These are phyloP conservation scores for Coecobrya sp. DNA, from an alignment of 2,888 invertebrate species.

Conservation along the genomic window DNA sequence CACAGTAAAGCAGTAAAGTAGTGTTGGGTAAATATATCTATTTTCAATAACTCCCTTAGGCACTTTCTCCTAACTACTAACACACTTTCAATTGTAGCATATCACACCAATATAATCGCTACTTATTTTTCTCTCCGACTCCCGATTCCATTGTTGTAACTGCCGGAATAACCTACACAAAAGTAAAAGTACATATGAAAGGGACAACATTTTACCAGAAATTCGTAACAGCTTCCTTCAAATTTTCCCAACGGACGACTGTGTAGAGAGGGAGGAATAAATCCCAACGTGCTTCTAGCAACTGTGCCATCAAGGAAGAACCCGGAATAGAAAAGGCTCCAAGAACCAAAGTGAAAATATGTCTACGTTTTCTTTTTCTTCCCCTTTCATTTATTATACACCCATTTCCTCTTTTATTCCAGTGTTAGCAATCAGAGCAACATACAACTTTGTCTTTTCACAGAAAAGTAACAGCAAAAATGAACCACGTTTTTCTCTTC, in stretches of 20 bases:
- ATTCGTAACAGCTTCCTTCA: background rate
- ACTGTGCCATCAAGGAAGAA: background rate
- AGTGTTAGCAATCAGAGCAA: background rate
- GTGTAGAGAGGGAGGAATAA: background rate
- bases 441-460: constrained; percentile 8
- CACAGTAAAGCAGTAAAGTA: too few species aligned
- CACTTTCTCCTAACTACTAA: too few species aligned
- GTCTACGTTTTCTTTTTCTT: constrained; percentile 55
- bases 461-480: constrained; percentile 11
- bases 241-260: background rate
- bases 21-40: too few species aligned
- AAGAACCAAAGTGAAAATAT: background rate
- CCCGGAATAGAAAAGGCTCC: background rate
- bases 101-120: too few species aligned
- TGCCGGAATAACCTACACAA: too few species aligned
- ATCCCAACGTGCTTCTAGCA: background rate
- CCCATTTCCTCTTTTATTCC: constrained; percentile 64
- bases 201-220: background rate
- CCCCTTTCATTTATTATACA: constrained; percentile 72
- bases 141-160: too few species aligned
- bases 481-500: background rate
- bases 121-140: too few species aligned
- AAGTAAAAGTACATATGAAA: too few species aligned
- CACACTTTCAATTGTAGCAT: too few species aligned
- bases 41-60: too few species aligned